Conservation (phyloP, 92 coral and sea anemone genomes). For the Actinostola sp. region DNA sequence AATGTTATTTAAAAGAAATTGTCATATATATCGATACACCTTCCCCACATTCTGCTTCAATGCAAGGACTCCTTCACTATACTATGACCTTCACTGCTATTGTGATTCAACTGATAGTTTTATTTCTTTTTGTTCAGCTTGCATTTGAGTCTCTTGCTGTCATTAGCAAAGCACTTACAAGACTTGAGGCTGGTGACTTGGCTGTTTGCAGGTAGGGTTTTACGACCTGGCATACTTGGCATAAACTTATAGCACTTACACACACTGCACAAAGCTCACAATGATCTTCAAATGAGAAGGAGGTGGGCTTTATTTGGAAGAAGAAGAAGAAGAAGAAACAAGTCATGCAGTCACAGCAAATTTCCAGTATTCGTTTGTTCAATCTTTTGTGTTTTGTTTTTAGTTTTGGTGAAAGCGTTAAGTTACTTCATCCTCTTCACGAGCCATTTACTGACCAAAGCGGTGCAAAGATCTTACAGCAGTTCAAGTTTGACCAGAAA, state of each 20-base stretch:
- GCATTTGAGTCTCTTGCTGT: constrained; percentile 97
- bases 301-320: no score
- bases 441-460: constrained; percentile 94
- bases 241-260: neutral
- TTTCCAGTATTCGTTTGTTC: neutral
- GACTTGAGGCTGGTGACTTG: constrained; percentile 93
- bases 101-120: no score
- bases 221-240: neutral
- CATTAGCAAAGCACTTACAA: constrained; percentile 91
- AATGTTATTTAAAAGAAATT: no score
- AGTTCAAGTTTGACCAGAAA: constrained; percentile 92
- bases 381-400: neutral
- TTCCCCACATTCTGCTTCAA: no score
- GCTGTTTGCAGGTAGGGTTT: constrained; percentile 88
- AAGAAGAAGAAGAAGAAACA: no score
- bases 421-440: constrained; percentile 92
- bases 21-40: no score
- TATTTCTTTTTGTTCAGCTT: constrained; percentile 51
- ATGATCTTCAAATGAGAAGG: neutral
- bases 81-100: no score
- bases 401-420: constrained; percentile 95
- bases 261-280: neutral
- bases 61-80: no score
- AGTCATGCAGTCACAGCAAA: no score
- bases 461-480: constrained; percentile 91